Evolutionary conservation across 2,797 vertebrate species (phyloP).

Genomic region (Sternarchorhynchus goeldii): DNA sequence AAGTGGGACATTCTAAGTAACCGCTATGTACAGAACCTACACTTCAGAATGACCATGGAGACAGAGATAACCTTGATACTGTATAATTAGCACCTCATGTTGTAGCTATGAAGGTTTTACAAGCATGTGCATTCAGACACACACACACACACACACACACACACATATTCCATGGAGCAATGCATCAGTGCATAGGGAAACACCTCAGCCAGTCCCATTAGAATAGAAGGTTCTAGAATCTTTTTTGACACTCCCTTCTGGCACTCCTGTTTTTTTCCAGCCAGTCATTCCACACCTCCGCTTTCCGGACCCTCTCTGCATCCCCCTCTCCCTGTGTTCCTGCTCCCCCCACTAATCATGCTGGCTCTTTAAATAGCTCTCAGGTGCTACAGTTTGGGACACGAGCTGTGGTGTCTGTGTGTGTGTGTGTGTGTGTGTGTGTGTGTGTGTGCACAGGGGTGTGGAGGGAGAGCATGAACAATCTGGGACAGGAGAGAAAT

Average conservation of each 20-base stretch:
- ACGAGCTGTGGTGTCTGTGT: slow-evolving; percentile 41
- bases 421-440: slow-evolving; percentile 46
- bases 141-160: neutral
- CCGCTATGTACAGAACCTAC: neutral
- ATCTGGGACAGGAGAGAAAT: slow-evolving; percentile 44
- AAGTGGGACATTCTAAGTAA: slow-evolving; percentile 22
- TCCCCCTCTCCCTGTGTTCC: slow-evolving; percentile 11
- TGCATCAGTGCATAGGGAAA: neutral
- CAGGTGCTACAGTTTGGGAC: slow-evolving; percentile 58
- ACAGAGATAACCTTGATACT: slow-evolving; percentile 3
- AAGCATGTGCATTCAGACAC: too few species aligned
- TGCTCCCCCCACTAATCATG: slow-evolving; percentile 47
- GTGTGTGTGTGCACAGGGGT: slow-evolving; percentile 27
- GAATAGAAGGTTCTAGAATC: slow-evolving; percentile 43
- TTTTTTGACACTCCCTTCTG: slow-evolving; percentile 10
- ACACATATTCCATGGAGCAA: neutral
- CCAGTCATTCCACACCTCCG: slow-evolving; percentile 27
- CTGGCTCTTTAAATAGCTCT: slow-evolving; percentile 64
- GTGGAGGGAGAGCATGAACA: slow-evolving; percentile 31
- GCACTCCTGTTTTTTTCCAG: slow-evolving; percentile 42
- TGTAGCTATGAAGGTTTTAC: neutral
- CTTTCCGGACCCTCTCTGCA: slow-evolving; percentile 45
- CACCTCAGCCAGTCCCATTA: slow-evolving; percentile 11
- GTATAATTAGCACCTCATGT: neutral
- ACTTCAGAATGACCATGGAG: neutral